Conservation (phyloP, 2,113 vertebrate genomes). For the Paraplagusia blochii region DNA sequence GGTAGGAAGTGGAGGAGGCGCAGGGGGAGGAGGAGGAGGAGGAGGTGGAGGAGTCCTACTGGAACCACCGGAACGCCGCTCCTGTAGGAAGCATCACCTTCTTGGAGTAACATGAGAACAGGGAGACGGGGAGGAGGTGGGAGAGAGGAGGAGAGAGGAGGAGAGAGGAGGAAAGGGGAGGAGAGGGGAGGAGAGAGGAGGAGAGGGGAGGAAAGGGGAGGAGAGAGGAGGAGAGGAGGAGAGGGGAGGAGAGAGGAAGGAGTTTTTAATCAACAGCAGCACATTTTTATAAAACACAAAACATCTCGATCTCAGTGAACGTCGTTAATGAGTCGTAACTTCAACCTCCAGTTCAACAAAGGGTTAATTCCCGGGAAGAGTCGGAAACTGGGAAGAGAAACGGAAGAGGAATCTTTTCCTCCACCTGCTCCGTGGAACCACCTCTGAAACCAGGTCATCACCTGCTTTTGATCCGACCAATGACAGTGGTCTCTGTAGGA, state of each 20-base stretch:
- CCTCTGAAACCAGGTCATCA: too few species aligned
- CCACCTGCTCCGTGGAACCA: too few species aligned
- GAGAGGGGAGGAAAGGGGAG: background rate
- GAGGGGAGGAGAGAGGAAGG: conserved; percentile 20
- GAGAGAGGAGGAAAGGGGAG: background rate
- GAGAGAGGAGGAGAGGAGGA: background rate
- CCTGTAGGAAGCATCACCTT: conserved; percentile 99
- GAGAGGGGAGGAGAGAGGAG: conserved; percentile 17
- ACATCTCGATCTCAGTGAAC: too few species aligned
- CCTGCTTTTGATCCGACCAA: too few species aligned
- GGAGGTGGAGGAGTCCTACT: conserved; percentile 87
- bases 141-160: background rate
- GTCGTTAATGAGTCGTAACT: too few species aligned
- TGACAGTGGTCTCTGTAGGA: too few species aligned
- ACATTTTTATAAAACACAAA: conserved; percentile 11
- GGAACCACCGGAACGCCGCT: conserved; percentile 98
- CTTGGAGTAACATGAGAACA: conserved; percentile 78
- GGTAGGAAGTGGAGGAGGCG: conserved; percentile 76
- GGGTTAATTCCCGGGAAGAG: too few species aligned
- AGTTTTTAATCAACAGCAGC: conserved; percentile 49
- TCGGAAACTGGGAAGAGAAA: too few species aligned
- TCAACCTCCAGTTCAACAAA: too few species aligned
- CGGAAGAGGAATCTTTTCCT: too few species aligned
- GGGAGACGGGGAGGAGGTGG: conserved; percentile 60
- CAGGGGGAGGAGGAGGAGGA: conserved; percentile 37